Evolutionary conservation across 37 sponge, comb jelly and placozoan genomes (phyloP).

Genomic region (Ianthella basta): DNA sequence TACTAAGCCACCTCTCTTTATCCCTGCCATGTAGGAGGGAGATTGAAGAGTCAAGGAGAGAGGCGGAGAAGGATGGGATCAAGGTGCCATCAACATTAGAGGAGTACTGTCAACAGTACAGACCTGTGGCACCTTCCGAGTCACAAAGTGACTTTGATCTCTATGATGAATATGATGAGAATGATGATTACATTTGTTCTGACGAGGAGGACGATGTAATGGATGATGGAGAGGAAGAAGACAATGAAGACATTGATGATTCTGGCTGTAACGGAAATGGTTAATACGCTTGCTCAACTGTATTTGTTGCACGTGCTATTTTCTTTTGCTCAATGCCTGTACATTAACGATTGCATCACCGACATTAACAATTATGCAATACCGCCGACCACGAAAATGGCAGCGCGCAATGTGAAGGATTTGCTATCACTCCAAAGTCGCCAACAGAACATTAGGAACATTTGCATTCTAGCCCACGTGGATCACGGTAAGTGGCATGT

Average conservation of each 20-base stretch:
- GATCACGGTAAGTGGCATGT: constrained; percentile 75
- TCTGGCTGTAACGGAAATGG: constrained; percentile 13
- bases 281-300: neutral
- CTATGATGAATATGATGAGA: constrained; percentile 57
- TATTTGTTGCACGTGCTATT: too few species aligned
- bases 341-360: too few species aligned
- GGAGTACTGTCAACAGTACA: constrained; percentile 69
- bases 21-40: too few species aligned
- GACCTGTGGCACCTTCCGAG: constrained; percentile 28
- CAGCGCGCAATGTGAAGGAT: neutral
- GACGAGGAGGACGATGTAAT: constrained; percentile 69
- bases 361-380: too few species aligned
- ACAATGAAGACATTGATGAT: constrained; percentile 24
- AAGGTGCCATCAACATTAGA: constrained; percentile 84
- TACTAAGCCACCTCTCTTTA: too few species aligned
- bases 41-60: constrained; percentile 83
- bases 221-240: constrained; percentile 42
- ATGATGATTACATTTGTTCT: constrained; percentile 50
- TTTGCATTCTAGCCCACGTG: constrained; percentile 97
- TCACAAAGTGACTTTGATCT: constrained; percentile 57
- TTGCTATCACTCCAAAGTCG: constrained; percentile 55
- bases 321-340: too few species aligned
- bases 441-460: constrained; percentile 84
- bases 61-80: constrained; percentile 90
- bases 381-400: too few species aligned